phyloP scores from a whole-genome alignment of 2,797 vertebrate species.

The Anas flavirostris region DNA sequence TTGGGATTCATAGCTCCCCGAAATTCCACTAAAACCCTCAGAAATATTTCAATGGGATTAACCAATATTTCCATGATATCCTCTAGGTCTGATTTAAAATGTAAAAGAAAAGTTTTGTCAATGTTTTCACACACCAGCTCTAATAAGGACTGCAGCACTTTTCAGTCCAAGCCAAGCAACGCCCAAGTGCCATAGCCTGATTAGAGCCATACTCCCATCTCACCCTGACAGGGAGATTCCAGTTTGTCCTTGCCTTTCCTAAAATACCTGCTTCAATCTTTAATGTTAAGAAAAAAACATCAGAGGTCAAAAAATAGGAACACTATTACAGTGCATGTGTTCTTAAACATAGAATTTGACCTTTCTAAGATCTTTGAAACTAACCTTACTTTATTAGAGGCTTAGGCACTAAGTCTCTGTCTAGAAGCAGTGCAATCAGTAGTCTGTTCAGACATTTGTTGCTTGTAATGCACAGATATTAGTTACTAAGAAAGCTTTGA shows the following conservation, averaged over 20 bases:
- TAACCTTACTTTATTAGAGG: neutral
- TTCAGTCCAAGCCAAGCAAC: neutral
- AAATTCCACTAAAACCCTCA: neutral
- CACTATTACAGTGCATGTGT: neutral
- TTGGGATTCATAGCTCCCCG: neutral
- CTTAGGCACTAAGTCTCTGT: conserved; percentile 19
- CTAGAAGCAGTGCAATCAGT: neutral
- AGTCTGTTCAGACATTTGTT: neutral
- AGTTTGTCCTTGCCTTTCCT: neutral
- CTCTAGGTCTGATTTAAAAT: neutral
- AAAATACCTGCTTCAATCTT: neutral
- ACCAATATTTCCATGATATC: neutral
- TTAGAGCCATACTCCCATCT: neutral
- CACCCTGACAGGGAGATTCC: neutral
- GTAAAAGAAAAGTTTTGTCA: neutral
- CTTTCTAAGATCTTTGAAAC: conserved; percentile 33
- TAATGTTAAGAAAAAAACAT: neutral
- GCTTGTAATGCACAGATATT: neutral
- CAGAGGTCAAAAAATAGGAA: neutral
- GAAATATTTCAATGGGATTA: neutral
- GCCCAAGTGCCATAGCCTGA: neutral
- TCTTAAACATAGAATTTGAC: conserved; percentile 27
- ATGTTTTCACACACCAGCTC: neutral
- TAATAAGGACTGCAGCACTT: neutral
- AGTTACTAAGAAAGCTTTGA: neutral